Percentiles rank a stretch among this genome's conserved stretches.
phyloP scores from a whole-genome alignment of 2,888 invertebrate species.

The Pammene aurita region DNA sequence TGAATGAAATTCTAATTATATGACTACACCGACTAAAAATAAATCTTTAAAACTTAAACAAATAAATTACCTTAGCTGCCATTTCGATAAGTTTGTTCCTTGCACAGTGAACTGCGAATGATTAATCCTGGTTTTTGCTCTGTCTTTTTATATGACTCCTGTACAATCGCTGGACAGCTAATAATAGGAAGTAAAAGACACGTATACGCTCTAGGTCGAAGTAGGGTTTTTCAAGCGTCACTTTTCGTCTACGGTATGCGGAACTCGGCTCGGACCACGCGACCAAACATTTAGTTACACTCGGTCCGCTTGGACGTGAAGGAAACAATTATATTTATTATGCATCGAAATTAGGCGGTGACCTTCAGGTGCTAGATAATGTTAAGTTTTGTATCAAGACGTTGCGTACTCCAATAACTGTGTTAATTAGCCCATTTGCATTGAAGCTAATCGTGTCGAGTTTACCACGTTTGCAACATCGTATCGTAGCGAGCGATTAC shows the following conservation, averaged over 20 bases:
- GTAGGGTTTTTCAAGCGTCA: constrained; percentile 69
- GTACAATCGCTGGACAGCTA: constrained; percentile 67
- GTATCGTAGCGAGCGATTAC: constrained; percentile 24
- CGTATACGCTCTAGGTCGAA: constrained; percentile 70
- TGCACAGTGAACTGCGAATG: constrained; percentile 78
- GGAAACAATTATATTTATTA: constrained; percentile 48
- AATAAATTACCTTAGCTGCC: constrained; percentile 75
- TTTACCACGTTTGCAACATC: constrained; percentile 38
- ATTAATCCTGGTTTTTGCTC: constrained; percentile 62
- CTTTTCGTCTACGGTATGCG: constrained; percentile 71
- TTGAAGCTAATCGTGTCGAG: constrained; percentile 46
- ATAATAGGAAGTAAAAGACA: constrained; percentile 78
- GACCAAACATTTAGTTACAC: constrained; percentile 44
- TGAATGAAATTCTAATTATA: no score
- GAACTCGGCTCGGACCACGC: constrained; percentile 59
- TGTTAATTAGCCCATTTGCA: constrained; percentile 52
- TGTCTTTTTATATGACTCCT: constrained; percentile 68
- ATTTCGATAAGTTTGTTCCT: constrained; percentile 73
- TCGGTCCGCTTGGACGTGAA: constrained; percentile 38
- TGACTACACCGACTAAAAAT: no score
- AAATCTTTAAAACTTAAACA: constrained; percentile 27
- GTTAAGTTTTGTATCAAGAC: constrained; percentile 38
- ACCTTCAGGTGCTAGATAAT: constrained; percentile 43
- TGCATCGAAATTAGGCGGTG: constrained; percentile 41
- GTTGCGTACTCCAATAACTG: constrained; percentile 46